Percentiles rank a stretch among this genome's conserved stretches.
These are phyloP conservation scores for Phymatocera aterrima DNA, from an alignment of 2,888 invertebrate genomes.

Conservation along the genomic window DNA sequence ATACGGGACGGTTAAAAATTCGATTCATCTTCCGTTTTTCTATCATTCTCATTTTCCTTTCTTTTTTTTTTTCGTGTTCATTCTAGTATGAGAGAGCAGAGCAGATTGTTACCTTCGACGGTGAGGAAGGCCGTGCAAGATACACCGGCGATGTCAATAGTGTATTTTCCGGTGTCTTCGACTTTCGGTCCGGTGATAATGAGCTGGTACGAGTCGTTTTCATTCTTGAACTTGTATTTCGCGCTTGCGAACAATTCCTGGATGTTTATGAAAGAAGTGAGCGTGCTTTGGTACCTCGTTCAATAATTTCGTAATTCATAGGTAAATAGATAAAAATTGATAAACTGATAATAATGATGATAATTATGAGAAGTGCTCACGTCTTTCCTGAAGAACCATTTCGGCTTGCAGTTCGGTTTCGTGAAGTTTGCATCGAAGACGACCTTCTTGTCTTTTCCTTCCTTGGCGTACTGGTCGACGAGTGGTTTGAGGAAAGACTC, in stretches of 20 bases:
- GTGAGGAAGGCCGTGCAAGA: conserved; percentile 93
- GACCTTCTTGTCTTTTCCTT: conserved; percentile 97
- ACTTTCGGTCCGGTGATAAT: conserved; percentile 94
- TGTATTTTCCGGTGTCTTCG: conserved; percentile 98
- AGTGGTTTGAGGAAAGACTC: conserved; percentile 96
- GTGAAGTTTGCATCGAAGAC: conserved; percentile 96
- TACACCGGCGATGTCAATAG: conserved; percentile 94
- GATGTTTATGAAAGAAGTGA: too few species aligned
- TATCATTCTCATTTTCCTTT: background rate
- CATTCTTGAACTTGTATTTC: conserved; percentile 96
- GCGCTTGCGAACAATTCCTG: conserved; percentile 97
- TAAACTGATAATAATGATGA: background rate
- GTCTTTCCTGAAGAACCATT: conserved; percentile 94
- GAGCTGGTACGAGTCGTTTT: conserved; percentile 93
- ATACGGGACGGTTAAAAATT: too few species aligned
- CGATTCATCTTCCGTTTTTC: background rate
- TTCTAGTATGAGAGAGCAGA: too few species aligned
- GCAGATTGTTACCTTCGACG: conserved; percentile 96
- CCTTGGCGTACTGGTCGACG: conserved; percentile 94
- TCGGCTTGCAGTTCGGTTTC: conserved; percentile 95
- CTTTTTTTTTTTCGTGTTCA: too few species aligned
- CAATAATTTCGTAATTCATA: too few species aligned
- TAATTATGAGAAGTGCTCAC: conserved; percentile 81
- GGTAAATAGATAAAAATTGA: conserved; percentile 25
- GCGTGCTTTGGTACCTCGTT: background rate